These are phyloP conservation scores for Parnassius orleans DNA, from an alignment of 2,888 invertebrate species.

Conservation along the genomic window DNA sequence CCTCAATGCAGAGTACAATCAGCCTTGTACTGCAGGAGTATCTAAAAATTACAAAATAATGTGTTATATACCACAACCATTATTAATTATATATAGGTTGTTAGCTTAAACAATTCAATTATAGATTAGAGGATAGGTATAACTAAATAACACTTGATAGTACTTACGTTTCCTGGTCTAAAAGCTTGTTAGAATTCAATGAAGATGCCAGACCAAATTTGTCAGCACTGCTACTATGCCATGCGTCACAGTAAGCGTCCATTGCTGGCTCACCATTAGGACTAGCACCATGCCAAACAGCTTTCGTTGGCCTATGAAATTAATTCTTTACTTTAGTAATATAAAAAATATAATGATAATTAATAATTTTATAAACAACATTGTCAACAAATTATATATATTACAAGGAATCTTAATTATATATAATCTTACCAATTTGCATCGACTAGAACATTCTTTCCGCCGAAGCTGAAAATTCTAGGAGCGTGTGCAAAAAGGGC, in stretches of 20 bases:
- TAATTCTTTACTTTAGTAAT: neutral
- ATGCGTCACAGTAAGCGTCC: slow-evolving; percentile 95
- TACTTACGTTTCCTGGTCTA: slow-evolving; percentile 86
- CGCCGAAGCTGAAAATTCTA: slow-evolving; percentile 96
- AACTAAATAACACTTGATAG: neutral
- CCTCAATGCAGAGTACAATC: slow-evolving; percentile 95
- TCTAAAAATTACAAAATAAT: slow-evolving; percentile 55
- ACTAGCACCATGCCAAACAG: slow-evolving; percentile 97
- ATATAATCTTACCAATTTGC: slow-evolving; percentile 86
- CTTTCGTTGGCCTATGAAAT: slow-evolving; percentile 73
- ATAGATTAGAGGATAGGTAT: too few species aligned
- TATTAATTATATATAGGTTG: too few species aligned
- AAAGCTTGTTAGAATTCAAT: slow-evolving; percentile 87
- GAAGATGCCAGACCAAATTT: slow-evolving; percentile 93
- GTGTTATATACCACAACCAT: slow-evolving; percentile 2
- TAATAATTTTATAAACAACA: too few species aligned
- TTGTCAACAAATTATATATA: too few species aligned
- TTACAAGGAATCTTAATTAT: too few species aligned
- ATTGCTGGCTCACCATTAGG: slow-evolving; percentile 91
- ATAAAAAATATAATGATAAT: too few species aligned
- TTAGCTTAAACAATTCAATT: too few species aligned
- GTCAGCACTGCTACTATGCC: slow-evolving; percentile 90
- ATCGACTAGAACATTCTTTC: slow-evolving; percentile 94
- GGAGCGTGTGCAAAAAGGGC: slow-evolving; percentile 93
- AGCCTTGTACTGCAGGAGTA: slow-evolving; percentile 93